Base-by-base conservation (phyloP, 2,888 invertebrate genomes). In the Vanessa cardui region DNA sequence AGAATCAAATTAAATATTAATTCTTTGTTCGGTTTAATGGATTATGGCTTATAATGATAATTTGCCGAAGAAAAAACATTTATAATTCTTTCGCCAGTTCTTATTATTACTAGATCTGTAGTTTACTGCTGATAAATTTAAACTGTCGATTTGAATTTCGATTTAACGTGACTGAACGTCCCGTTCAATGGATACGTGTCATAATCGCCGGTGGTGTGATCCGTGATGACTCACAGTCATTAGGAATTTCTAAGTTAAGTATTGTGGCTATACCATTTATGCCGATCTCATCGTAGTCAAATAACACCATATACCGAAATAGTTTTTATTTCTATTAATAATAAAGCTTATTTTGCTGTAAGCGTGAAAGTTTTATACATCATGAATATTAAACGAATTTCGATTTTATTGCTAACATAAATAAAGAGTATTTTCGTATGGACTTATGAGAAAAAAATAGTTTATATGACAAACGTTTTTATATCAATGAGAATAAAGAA, bases 201-300 rank as follows among this genome's bases (percentile, higher is more conserved):
- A 56, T 64, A 45, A 59, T 49, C 44, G 31, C 39, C 52, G 62
- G 54, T 62, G 61, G 62, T 62, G 45, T 60, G 66, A 67, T 66
- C 62, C 39, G 47, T 66, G 64, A 70, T 74, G 76, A 74, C 62
- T 76, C 74, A 76, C 47, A 70, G 73, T 73, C 73, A 72, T 74
- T 70, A 73, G 65, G 61, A 73, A 68, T 74, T 74, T 74, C 72
- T 72, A 74, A 69, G 64, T 69, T 69, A 68, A 72, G 62, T 62
- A 70, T 71, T 72, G 72, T 65, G 72, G 70, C 66, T 47, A 47
- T 67, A 47, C 66, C 63, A 66, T 66, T 68, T 69, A 66, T 59
- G 62, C 69, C 66, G 63, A 68, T 69, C 62, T 64, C 56, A 54
- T 69, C 67, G 54, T 65, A 64, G 44, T 62, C 6, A 71, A 26